Evolutionary conservation across 1,140 invertebrate genomes (phyloP).

Genomic region (Dermatophagoides farinae): DNA sequence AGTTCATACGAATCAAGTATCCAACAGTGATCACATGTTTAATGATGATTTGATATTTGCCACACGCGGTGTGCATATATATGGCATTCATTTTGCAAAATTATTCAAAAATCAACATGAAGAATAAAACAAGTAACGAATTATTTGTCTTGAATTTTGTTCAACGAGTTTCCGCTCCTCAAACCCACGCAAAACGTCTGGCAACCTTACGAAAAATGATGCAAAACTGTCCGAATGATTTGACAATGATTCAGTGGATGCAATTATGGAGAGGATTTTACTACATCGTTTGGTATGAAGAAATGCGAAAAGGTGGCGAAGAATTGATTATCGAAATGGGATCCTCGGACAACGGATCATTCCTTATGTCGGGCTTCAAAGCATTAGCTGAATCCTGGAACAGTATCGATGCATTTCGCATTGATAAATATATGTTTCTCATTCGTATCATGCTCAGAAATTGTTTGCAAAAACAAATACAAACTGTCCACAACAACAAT

Average conservation of each 20-base stretch:
- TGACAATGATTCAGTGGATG: conserved; percentile 6
- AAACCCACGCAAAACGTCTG: conserved; percentile 5
- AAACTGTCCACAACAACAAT: no score
- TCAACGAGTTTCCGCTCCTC: conserved; percentile 7
- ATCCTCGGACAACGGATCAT: neutral
- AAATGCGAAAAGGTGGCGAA: conserved; percentile 16
- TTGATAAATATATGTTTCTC: conserved; percentile 15
- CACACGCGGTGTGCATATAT: no score
- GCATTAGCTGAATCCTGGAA: conserved; percentile 9
- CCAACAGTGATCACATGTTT: no score
- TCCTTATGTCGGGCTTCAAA: conserved; percentile 12
- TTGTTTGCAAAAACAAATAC: conserved; percentile 3
- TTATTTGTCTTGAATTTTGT: conserved; percentile 6
- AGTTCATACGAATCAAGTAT: no score
- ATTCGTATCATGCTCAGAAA: conserved; percentile 6
- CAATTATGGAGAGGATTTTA: conserved; percentile 16
- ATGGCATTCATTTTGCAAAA: no score
- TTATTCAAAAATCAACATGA: neutral
- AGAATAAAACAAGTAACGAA: neutral
- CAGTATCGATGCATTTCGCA: conserved; percentile 15
- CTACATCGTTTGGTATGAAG: conserved; percentile 15
- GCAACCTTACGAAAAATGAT: neutral
- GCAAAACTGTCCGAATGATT: neutral
- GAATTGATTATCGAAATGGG: conserved; percentile 12
- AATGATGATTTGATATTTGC: no score